Evolutionary conservation across 2,797 vertebrate genomes (phyloP).

Genomic region (Stomatorhinus walkeri): DNA sequence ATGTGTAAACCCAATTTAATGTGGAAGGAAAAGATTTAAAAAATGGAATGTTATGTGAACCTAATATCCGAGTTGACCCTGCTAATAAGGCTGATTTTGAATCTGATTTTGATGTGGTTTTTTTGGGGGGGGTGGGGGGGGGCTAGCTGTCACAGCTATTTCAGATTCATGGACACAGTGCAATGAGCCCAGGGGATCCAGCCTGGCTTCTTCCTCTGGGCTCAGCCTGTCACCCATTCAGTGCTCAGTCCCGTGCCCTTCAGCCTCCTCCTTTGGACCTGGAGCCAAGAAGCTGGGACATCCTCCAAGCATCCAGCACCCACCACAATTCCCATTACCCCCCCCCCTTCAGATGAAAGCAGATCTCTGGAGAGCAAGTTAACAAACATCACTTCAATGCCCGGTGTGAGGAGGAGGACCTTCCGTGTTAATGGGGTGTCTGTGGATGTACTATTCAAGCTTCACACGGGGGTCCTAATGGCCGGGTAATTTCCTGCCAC

Average conservation of each 20-base stretch:
- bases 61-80: neutral
- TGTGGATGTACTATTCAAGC: neutral
- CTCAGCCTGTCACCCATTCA: neutral
- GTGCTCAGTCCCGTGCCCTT: neutral
- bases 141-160: neutral
- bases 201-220: constrained; percentile 2
- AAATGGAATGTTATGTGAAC: neutral
- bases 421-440: neutral
- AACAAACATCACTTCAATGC: neutral
- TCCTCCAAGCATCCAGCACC: neutral
- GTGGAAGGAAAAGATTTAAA: neutral
- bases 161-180: neutral
- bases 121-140: neutral
- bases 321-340: neutral
- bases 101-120: neutral
- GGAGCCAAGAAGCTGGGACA: neutral
- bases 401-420: neutral
- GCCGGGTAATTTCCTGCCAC: neutral
- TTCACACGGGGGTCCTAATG: constrained; percentile 4
- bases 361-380: neutral
- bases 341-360: neutral
- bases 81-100: neutral
- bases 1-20: neutral
- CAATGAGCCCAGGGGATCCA: neutral
- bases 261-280: neutral